Evolutionary conservation across 2,113 vertebrate genomes (phyloP), one percentile per base, ranked within the genome.

Genomic region (Menidia beryllina): DNA sequence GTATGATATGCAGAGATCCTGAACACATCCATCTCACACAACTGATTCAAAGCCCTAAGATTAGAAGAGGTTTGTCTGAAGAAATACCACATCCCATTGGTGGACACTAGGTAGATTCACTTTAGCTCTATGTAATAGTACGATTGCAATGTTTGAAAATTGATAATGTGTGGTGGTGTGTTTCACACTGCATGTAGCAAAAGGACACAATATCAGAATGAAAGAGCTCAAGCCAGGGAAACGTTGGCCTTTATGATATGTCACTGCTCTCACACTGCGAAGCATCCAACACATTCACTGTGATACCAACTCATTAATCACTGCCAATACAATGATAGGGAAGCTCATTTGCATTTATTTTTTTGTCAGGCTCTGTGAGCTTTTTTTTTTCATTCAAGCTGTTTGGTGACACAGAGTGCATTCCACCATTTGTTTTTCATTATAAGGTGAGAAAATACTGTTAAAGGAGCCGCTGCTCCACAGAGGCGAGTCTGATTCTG

Each of bases 401-500:
- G 19, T 75, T 24, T 39, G 27, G 25, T 45, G 34, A 43, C 57
- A 34, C 21, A 41, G 38, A 64, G 15, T 48, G 15, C 36, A 43
- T 67, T 66, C n/a, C 20, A 30, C 30, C 20, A 51, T 59, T 34
- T 1, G 15, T 34, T 36, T 60, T 14, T 68, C n/a, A n/a, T 60
- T 69, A 86, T 63, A 50, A 64, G 43, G 7, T 10, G 20, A 11
- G 58, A 52, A 14, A 52, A 56, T 1, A 65, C 55, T 79, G 71
- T 68, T 25, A 58, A 47, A 55, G 72, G 30, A 30, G 48, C 74
- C 23, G 56, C n/a, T 25, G 45, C 38, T 38, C 41, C 23, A 59
- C 57, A 5, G 53, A 27, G 34, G 19, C 70, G 60, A 57, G 50
- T 56, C 64, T 67, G 34, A 74, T 81, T 88, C 52, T 90, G 72